Conservation (phyloP, 2,113 vertebrate species). For the Campylorhamphus procurvoides region DNA sequence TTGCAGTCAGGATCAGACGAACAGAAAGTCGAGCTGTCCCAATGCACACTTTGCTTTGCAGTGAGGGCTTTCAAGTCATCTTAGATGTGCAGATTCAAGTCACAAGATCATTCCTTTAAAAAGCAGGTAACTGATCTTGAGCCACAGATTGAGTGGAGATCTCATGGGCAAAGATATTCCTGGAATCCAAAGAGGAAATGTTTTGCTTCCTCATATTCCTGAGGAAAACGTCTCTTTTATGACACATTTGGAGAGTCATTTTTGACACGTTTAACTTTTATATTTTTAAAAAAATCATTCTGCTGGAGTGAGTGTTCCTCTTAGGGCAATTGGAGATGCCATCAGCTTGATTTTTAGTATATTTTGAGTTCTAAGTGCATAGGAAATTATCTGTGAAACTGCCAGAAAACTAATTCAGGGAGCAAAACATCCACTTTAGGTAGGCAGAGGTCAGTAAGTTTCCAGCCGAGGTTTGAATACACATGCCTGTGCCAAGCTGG, state of each 20-base stretch:
- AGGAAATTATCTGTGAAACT: slow-evolving; percentile 17
- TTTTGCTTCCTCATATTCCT: not conserved
- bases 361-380: not conserved
- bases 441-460: slow-evolving; percentile 6
- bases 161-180: slow-evolving; percentile 28
- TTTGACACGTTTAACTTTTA: not conserved
- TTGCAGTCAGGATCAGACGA: not conserved
- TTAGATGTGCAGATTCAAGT: slow-evolving; percentile 45
- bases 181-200: not conserved
- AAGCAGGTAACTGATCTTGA: slow-evolving; percentile 24
- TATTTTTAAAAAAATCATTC: not conserved
- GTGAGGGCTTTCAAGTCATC: not conserved
- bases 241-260: not conserved
- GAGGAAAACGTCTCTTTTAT: not conserved
- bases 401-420: not conserved
- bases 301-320: not conserved
- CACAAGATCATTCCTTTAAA: slow-evolving; percentile 7
- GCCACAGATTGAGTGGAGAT: not conserved
- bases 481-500: not conserved
- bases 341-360: not conserved
- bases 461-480: not conserved
- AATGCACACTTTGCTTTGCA: slow-evolving; percentile 3
- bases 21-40: not conserved
- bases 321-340: not conserved
- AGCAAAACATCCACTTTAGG: not conserved